These are phyloP conservation scores for Tauraco hartlaubi DNA, from an alignment of 2,797 vertebrate genomes.

Conservation along the genomic window DNA sequence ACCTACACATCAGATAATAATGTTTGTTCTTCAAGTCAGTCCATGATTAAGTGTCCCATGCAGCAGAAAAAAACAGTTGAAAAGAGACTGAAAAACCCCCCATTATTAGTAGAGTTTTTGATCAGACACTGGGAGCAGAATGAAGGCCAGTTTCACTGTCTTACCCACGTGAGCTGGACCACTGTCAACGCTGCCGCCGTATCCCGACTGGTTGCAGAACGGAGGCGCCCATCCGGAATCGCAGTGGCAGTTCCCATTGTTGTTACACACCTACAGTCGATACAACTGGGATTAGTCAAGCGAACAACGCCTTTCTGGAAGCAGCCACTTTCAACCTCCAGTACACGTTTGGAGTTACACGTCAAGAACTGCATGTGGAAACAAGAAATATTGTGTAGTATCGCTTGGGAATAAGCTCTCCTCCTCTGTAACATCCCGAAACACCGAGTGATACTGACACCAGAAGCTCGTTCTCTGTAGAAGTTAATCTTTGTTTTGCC, in stretches of 20 bases:
- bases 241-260: slow-evolving; percentile 91
- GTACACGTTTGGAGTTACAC: neutral
- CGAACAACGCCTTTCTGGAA: neutral
- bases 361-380: neutral
- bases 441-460: neutral
- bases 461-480: neutral
- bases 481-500: neutral
- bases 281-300: neutral
- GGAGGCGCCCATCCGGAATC: slow-evolving; percentile 85
- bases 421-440: neutral
- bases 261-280: slow-evolving; percentile 84
- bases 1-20: neutral
- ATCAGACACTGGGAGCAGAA: neutral
- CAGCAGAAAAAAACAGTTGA: neutral
- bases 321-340: neutral
- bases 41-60: neutral
- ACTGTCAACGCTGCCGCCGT: slow-evolving; percentile 90
- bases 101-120: neutral
- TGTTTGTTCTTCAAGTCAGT: neutral
- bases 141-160: neutral
- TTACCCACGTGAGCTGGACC: slow-evolving; percentile 80
- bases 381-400: neutral
- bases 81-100: neutral
- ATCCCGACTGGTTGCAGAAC: slow-evolving; percentile 81
- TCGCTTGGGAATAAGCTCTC: neutral